Percentiles rank a stretch among this genome's conserved stretches.
Evolutionary conservation across 2,113 vertebrate genomes (phyloP).

Genomic region (Sturnira hondurensis): DNA sequence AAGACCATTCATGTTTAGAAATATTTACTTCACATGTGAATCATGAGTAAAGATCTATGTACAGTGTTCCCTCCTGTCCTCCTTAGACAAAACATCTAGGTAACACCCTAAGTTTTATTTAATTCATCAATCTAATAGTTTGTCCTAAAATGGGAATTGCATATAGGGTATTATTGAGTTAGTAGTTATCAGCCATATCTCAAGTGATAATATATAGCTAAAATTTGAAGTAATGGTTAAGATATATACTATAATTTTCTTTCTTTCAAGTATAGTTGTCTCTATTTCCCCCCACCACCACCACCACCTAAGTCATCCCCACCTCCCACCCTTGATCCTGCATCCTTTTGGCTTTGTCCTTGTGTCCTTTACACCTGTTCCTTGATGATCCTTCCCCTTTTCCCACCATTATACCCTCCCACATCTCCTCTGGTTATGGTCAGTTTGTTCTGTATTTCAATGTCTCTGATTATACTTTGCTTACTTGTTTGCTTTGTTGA

Average conservation of each 20-base stretch:
- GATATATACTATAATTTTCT: background rate
- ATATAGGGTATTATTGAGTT: background rate
- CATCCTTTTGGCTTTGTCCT: too few species aligned
- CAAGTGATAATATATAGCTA: background rate
- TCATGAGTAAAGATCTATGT: background rate
- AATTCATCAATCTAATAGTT: background rate
- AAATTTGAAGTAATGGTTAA: background rate
- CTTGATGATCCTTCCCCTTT: too few species aligned
- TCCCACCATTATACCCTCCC: too few species aligned
- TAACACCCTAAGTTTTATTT: background rate
- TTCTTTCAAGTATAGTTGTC: background rate
- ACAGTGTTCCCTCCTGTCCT: background rate
- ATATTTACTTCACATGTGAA: background rate
- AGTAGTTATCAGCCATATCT: background rate
- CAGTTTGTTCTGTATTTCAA: too few species aligned
- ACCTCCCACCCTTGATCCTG: too few species aligned
- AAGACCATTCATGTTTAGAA: background rate
- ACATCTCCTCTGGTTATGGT: too few species aligned
- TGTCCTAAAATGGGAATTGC: background rate
- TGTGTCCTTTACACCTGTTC: too few species aligned
- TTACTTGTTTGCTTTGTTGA: background rate
- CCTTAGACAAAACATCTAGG: background rate
- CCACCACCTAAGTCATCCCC: too few species aligned
- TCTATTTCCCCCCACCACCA: too few species aligned
- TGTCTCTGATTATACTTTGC: too few species aligned